A percentile compares a stretch with the other conserved stretches of the same genome.
These are phyloP conservation scores for Chrysolina oricalcia DNA, from an alignment of 2,888 invertebrate species.

Conservation along the genomic window DNA sequence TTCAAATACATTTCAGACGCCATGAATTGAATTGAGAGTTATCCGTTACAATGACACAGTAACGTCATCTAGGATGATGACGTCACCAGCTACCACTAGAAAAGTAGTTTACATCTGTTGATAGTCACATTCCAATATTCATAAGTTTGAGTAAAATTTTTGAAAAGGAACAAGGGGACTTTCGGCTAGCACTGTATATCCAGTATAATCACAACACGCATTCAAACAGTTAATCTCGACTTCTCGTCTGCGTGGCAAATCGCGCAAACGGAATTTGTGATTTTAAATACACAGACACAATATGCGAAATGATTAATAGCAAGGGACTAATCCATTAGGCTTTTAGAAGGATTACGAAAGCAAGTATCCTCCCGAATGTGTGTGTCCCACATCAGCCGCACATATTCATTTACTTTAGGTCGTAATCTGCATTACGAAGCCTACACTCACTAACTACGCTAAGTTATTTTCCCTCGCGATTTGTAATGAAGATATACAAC, in stretches of 20 bases:
- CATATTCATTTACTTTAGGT: constrained; percentile 54
- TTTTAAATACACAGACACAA: constrained; percentile 30
- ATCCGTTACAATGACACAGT: too few species aligned
- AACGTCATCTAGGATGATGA: too few species aligned
- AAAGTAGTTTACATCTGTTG: too few species aligned
- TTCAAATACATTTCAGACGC: too few species aligned
- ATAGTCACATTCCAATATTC: too few species aligned
- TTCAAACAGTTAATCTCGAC: constrained; percentile 10
- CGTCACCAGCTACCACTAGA: too few species aligned
- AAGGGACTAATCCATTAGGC: constrained; percentile 52
- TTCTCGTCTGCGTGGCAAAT: constrained; percentile 7
- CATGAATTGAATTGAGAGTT: too few species aligned
- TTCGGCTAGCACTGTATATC: not conserved
- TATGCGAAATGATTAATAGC: constrained; percentile 49
- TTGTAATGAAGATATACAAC: constrained; percentile 35
- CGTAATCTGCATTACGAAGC: constrained; percentile 46
- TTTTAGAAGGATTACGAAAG: constrained; percentile 50
- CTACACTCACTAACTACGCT: constrained; percentile 45
- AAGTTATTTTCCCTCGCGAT: constrained; percentile 47
- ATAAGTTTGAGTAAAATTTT: too few species aligned
- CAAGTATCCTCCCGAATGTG: constrained; percentile 45
- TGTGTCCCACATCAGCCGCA: constrained; percentile 51
- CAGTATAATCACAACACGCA: constrained; percentile 1
- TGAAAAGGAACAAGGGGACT: too few species aligned
- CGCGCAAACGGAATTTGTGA: constrained; percentile 26